Evolutionary conservation across 53 echinoderm and acorn worm species (phyloP), one percentile per base, ranked within the genome.

Genomic region (Stichopus horrens): DNA sequence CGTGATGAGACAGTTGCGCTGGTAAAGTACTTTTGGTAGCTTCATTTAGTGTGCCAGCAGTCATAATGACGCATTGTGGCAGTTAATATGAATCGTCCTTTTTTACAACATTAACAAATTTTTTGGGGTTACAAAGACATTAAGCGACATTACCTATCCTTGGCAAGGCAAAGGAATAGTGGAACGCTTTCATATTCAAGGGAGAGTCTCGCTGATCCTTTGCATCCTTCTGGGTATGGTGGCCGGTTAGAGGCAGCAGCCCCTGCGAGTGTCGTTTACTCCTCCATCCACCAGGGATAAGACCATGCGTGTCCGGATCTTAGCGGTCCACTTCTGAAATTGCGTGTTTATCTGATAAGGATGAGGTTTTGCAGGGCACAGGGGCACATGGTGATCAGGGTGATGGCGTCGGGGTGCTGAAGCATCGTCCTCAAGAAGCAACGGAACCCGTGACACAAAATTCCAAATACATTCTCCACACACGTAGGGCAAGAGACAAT

Each of bases 1-100:
- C 54, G 88, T 8, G 94, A 91, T 9, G 91, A 91, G 76, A 90
- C 91, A 2, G 94, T 94, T 14, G 91, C 90, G 7, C 79, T 88
- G 66, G 88, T 91, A 0, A 37, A 2, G 79, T 83, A 58, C n/a
- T 75, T 23, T 93, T 87, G 93, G 73, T 91, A 21, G 37, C 91
- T 5, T 54, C 67, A 4, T 93, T 89, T 59, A 91, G 92, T n/a
- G 77, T 86, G 13, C 90, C 91, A 14, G 5, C 67, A 14, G 73
- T 51, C 11, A 77, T 93, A 7, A 93, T 83, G 3, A 93, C 91
- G 21, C 89, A 93, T 75, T 21, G 93, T 14, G 93, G 91, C 66
- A 56, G 79, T 5, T 90, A 91, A 37, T 93, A 89, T 58, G 91
- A 93, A 76, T 93, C 93, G 4, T 55, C 58, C 2, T 51, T 92